Conservation (phyloP, 1,140 invertebrate species). For the Meteorus sp. region DNA sequence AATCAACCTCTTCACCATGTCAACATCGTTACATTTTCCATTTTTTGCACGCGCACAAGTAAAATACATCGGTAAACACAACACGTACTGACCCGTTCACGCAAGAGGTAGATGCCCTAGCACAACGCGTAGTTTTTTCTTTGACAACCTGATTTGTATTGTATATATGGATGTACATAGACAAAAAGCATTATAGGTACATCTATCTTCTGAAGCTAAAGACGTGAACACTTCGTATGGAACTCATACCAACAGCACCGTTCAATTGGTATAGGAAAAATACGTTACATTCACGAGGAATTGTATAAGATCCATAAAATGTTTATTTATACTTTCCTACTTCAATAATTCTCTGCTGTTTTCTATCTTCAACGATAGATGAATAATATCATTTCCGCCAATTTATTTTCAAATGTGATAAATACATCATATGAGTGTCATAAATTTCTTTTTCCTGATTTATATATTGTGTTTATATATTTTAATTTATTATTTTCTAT, state of each 20-base stretch:
- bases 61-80: conserved; percentile 33
- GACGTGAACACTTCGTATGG: not conserved
- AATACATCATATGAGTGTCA: conserved; percentile 10
- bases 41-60: too few species aligned
- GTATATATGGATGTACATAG: too few species aligned
- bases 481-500: too few species aligned
- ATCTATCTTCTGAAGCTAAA: too few species aligned
- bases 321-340: not conserved
- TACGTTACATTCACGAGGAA: too few species aligned
- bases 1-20: too few species aligned
- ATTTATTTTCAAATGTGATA: conserved; percentile 4
- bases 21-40: too few species aligned
- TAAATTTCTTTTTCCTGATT: conserved; percentile 1
- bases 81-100: conserved; percentile 33
- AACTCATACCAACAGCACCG: too few species aligned
- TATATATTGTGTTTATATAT: not conserved
- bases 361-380: conserved; percentile 25
- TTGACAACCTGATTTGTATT: too few species aligned
- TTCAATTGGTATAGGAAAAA: too few species aligned
- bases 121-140: too few species aligned
- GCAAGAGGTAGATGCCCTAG: conserved; percentile 14
- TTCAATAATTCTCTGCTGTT: conserved; percentile 8
- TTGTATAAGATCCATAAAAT: too few species aligned
- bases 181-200: not conserved
- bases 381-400: conserved; percentile 11